Conservation (phyloP, 2,113 vertebrate species). For the Cryptomyrus ogoouensis region DNA sequence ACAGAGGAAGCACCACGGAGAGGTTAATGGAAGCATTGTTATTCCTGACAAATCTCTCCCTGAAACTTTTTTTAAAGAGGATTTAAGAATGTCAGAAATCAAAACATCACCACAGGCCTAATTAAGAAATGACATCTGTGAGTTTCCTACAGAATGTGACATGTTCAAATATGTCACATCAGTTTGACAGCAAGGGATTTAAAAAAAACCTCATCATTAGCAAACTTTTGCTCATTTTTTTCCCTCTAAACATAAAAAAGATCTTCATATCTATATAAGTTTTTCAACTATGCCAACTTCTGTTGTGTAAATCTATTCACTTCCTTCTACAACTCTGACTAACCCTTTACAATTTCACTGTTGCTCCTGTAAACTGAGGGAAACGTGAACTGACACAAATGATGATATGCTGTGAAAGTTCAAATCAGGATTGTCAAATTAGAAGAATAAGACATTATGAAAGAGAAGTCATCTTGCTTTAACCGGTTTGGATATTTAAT, state of each 20-base stretch:
- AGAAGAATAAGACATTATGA: background rate
- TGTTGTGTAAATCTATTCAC: background rate
- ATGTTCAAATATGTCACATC: constrained; percentile 71
- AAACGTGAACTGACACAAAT: background rate
- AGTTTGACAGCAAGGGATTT: constrained; percentile 66
- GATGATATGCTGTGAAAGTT: background rate
- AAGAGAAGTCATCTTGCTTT: background rate
- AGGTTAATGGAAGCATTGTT: background rate
- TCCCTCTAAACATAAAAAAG: constrained; percentile 48
- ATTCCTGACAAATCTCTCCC: constrained; percentile 7
- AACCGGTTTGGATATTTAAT: background rate
- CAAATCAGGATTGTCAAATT: constrained; percentile 8
- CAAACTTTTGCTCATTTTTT: constrained; percentile 51
- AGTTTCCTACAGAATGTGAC: constrained; percentile 60
- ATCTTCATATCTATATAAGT: constrained; percentile 41
- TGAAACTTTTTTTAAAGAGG: constrained; percentile 38
- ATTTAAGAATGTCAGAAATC: constrained; percentile 52
- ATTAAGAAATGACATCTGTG: constrained; percentile 88
- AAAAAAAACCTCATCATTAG: constrained; percentile 60
- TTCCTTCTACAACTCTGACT: background rate
- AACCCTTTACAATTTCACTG: background rate
- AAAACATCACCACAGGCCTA: constrained; percentile 74
- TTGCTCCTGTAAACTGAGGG: background rate
- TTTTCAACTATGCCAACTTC: constrained; percentile 32
- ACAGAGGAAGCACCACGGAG: background rate